Evolutionary conservation across 2,113 vertebrate species (phyloP).

Genomic region (Amazona vittata): DNA sequence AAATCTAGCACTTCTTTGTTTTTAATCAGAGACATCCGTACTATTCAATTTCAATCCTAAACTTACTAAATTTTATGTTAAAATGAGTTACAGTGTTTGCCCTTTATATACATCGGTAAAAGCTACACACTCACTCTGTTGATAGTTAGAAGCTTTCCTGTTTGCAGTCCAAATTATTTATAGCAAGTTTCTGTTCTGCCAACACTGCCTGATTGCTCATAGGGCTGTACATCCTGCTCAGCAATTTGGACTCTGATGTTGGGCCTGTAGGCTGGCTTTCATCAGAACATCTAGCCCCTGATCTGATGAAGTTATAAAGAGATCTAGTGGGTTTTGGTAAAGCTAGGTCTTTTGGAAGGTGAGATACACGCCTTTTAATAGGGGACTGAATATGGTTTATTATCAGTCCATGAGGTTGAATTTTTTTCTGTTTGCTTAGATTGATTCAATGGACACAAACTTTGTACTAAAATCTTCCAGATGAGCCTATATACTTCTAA

Average conservation of each 20-base stretch:
- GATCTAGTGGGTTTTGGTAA: not conserved
- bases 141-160: not conserved
- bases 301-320: not conserved
- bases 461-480: not conserved
- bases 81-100: not conserved
- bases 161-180: not conserved
- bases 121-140: not conserved
- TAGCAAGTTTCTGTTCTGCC: not conserved
- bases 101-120: not conserved
- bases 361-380: not conserved
- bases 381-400: not conserved
- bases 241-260: not conserved
- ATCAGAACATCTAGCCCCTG: not conserved
- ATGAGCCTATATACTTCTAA: not conserved
- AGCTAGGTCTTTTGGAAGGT: not conserved
- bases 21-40: not conserved
- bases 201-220: not conserved
- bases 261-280: not conserved
- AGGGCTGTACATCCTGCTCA: not conserved
- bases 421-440: not conserved
- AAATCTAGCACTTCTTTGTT: not conserved
- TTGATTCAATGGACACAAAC: not conserved
- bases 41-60: not conserved
- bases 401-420: not conserved
- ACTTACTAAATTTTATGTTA: not conserved